A percentile compares a stretch with the other conserved stretches of the same genome.
Evolutionary conservation across 2,888 invertebrate genomes (phyloP).

Genomic region (Platerodrilus igneus): DNA sequence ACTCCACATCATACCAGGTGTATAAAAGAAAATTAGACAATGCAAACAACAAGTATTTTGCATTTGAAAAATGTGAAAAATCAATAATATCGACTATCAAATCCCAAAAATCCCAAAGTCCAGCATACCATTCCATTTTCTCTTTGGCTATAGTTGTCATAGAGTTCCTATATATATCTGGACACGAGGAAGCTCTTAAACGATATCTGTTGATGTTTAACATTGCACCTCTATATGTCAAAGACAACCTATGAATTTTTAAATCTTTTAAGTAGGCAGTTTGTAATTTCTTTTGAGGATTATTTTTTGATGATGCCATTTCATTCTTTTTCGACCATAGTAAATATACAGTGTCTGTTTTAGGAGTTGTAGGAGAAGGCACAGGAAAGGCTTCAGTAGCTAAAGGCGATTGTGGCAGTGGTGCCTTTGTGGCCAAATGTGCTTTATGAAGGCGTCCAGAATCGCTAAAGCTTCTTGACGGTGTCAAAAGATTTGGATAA

Average conservation of each 20-base stretch:
- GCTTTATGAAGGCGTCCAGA: constrained; percentile 53
- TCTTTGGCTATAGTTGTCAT: constrained; percentile 83
- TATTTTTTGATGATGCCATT: constrained; percentile 44
- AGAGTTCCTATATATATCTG: constrained; percentile 82
- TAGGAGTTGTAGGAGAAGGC: constrained; percentile 43
- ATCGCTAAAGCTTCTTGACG: constrained; percentile 71
- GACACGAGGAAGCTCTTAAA: constrained; percentile 80
- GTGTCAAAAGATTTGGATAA: constrained; percentile 68
- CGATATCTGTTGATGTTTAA: constrained; percentile 76
- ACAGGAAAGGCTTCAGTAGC: constrained; percentile 43
- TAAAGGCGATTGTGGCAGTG: constrained; percentile 40
- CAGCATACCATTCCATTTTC: constrained; percentile 69
- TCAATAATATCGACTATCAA: constrained; percentile 73
- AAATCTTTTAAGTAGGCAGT: constrained; percentile 70
- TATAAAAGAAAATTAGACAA: constrained; percentile 86
- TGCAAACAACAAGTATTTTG: constrained; percentile 71
- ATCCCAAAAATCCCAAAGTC: constrained; percentile 73
- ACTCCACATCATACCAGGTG: constrained; percentile 91
- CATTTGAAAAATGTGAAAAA: constrained; percentile 73
- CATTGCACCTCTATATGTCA: constrained; percentile 83
- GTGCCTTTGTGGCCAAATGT: constrained; percentile 37
- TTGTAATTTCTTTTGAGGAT: constrained; percentile 47
- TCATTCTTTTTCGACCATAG: constrained; percentile 56
- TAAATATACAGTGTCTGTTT: constrained; percentile 49
- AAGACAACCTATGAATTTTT: constrained; percentile 68